Evolutionary conservation across 2,797 vertebrate genomes (phyloP).

Genomic region (Coilia nasus): DNA sequence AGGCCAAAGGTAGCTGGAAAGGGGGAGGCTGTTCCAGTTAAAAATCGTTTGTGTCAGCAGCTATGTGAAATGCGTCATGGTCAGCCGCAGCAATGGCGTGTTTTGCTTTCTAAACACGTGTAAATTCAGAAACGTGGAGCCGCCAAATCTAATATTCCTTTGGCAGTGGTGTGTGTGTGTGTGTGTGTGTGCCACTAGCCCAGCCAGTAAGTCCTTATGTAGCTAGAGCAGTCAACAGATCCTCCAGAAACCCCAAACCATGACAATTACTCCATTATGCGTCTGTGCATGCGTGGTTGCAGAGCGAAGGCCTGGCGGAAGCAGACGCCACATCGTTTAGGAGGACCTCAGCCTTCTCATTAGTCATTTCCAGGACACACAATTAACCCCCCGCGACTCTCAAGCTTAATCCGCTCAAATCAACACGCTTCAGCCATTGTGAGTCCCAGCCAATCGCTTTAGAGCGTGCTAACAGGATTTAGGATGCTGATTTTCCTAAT

Average conservation of each 20-base stretch:
- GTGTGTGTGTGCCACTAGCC: conserved; percentile 48
- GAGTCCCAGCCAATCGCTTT: conserved; percentile 68
- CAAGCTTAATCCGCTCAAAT: conserved; percentile 72
- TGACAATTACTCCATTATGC: conserved; percentile 67
- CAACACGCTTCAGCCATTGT: conserved; percentile 58
- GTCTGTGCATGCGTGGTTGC: conserved; percentile 14
- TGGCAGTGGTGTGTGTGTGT: conserved; percentile 50
- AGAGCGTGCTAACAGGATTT: conserved; percentile 74
- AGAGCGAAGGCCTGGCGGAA: background rate
- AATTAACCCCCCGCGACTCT: conserved; percentile 64
- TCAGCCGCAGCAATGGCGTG: conserved; percentile 73
- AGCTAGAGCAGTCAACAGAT: conserved; percentile 61
- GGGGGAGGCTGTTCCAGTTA: background rate
- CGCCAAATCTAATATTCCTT: conserved; percentile 71
- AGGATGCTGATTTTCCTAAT: conserved; percentile 60
- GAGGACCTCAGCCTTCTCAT: conserved; percentile 51
- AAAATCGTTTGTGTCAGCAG: conserved; percentile 67
- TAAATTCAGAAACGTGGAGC: conserved; percentile 71
- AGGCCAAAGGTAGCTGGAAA: background rate
- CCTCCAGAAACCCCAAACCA: conserved; percentile 62
- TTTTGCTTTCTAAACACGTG: conserved; percentile 74
- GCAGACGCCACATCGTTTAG: conserved; percentile 55
- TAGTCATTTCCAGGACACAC: conserved; percentile 53
- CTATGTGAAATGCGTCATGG: conserved; percentile 72
- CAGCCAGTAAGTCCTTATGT: conserved; percentile 65